A percentile compares a stretch with the other conserved stretches of the same genome.
Conservation (phyloP, 2,888 invertebrate species). For the Meiosimyza decipiens region DNA sequence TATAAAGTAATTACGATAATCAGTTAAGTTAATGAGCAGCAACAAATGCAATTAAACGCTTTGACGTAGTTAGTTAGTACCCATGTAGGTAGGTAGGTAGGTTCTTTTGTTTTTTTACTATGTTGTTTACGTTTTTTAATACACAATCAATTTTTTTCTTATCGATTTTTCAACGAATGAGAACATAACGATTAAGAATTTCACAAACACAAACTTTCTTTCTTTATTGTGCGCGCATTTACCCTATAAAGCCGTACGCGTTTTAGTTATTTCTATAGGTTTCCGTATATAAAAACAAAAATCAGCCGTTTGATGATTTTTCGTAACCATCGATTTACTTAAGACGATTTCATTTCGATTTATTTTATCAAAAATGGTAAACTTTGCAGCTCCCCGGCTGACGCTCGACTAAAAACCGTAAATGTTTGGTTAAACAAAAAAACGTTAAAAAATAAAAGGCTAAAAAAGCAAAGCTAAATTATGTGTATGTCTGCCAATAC, state of each 20-base stretch:
- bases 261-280: not conserved
- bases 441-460: conserved; percentile 27
- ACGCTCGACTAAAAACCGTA: conserved; percentile 58
- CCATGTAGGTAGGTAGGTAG: too few relatives aligned
- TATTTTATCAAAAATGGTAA: conserved; percentile 16
- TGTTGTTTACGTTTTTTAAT: too few relatives aligned
- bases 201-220: not conserved
- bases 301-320: not conserved
- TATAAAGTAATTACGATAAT: not conserved
- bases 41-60: conserved; percentile 14
- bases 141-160: not conserved
- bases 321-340: not conserved
- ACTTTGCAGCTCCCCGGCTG: conserved; percentile 60
- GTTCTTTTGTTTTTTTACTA: too few relatives aligned
- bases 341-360: conserved; percentile 4
- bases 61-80: not conserved
- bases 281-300: too few relatives aligned
- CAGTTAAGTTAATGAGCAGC: not conserved
- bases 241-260: not conserved
- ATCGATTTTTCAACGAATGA: not conserved
- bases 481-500: conserved; percentile 1
- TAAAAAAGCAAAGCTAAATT: conserved; percentile 20
- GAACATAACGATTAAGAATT: not conserved
- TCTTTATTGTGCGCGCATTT: not conserved
- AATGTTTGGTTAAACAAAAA: conserved; percentile 41